Evolutionary conservation across 2,113 vertebrate species (phyloP).

Genomic region (Brachyistius frenatus): DNA sequence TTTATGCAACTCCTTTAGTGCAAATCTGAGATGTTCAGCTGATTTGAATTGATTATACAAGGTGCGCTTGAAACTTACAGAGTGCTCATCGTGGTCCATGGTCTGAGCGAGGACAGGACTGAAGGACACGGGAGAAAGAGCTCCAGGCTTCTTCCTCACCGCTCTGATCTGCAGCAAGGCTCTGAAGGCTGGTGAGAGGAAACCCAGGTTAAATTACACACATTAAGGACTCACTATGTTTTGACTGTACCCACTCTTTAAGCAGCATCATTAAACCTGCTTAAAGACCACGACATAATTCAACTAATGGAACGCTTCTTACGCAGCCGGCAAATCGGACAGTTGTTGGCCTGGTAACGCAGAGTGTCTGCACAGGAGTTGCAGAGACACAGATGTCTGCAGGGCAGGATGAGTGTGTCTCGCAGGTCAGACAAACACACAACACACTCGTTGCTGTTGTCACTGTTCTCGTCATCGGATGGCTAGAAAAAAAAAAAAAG

Average conservation of each 20-base stretch:
- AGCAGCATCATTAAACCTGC: background rate
- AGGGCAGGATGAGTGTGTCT: slow-evolving; percentile 95
- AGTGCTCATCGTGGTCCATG: slow-evolving; percentile 96
- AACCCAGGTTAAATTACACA: background rate
- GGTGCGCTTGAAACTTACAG: slow-evolving; percentile 82
- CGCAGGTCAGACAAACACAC: slow-evolving; percentile 96
- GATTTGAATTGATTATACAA: background rate
- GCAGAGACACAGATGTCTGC: slow-evolving; percentile 95
- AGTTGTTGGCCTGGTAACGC: slow-evolving; percentile 98
- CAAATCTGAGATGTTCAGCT: no score
- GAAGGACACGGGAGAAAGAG: slow-evolving; percentile 95
- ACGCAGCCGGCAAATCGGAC: slow-evolving; percentile 97
- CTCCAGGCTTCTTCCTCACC: slow-evolving; percentile 95
- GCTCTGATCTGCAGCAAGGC: slow-evolving; percentile 98
- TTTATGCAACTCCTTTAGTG: no score
- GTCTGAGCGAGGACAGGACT: slow-evolving; percentile 97
- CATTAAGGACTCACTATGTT: background rate
- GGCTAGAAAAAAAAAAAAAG: slow-evolving; percentile 81
- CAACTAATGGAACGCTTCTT: slow-evolving; percentile 63
- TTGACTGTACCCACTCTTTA: background rate
- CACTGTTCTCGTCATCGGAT: slow-evolving; percentile 95
- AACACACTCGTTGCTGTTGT: slow-evolving; percentile 98
- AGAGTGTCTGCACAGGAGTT: slow-evolving; percentile 95
- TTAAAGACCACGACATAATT: background rate
- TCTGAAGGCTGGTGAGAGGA: slow-evolving; percentile 89